A percentile compares a stretch with the other conserved stretches of the same genome.
Evolutionary conservation across 2,113 vertebrate genomes (phyloP).

Genomic region (Phoenicopterus ruber): DNA sequence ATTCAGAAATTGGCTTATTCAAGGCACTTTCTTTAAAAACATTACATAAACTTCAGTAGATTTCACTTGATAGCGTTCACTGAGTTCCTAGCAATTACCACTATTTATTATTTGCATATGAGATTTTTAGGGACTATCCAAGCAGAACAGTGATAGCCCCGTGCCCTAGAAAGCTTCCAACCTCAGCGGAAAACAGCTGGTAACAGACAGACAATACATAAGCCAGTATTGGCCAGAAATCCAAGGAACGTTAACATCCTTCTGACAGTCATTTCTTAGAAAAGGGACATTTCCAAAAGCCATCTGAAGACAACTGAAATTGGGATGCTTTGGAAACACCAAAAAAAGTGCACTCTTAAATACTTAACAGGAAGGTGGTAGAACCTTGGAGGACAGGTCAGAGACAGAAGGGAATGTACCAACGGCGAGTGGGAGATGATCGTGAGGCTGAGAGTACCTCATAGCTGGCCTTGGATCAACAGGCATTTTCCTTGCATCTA

Average conservation of each 20-base stretch:
- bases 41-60: not conserved
- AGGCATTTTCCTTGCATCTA: not conserved
- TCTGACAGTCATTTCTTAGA: not conserved
- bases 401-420: not conserved
- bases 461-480: not conserved
- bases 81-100: slow-evolving; percentile 13
- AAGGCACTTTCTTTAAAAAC: not conserved
- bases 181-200: not conserved
- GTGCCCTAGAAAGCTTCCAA: slow-evolving; percentile 1
- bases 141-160: not conserved
- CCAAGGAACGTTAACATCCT: not conserved
- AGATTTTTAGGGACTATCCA: slow-evolving; percentile 40
- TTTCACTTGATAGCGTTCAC: not conserved
- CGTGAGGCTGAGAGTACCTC: accelerated
- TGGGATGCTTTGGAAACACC: not conserved
- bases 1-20: not conserved
- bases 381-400: not conserved
- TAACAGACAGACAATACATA: not conserved
- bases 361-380: not conserved
- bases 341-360: not conserved
- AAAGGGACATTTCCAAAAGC: not conserved
- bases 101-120: slow-evolving; percentile 22
- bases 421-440: not conserved
- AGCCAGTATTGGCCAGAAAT: not conserved
- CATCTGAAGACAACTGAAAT: not conserved